Conservation (phyloP, 2,888 invertebrate species). For the Xestia sexstrigata region DNA sequence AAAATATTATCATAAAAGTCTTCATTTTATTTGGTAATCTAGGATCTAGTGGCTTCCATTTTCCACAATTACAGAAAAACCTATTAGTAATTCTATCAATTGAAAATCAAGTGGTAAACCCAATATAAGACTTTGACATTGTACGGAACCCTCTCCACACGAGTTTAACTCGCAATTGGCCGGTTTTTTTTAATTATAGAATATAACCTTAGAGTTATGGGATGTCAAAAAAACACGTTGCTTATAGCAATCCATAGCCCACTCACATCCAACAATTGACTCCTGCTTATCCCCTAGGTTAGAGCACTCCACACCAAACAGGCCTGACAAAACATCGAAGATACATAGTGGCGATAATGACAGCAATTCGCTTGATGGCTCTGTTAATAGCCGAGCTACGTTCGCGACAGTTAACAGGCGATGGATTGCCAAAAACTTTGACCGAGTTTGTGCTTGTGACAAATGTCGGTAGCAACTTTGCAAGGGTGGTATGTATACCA, state of each 20-base stretch:
- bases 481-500: constrained; percentile 9
- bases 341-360: constrained; percentile 63
- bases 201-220: too few species aligned
- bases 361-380: constrained; percentile 58
- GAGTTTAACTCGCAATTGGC: too few species aligned
- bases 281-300: constrained; percentile 8
- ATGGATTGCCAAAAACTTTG: constrained; percentile 63
- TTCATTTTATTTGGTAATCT: too few species aligned
- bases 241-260: not conserved
- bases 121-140: too few species aligned
- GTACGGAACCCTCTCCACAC: too few species aligned
- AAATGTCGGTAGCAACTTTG: constrained; percentile 55
- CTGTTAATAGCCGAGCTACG: constrained; percentile 55
- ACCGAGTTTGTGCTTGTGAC: constrained; percentile 31
- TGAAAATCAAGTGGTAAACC: too few species aligned
- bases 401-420: constrained; percentile 52
- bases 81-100: too few species aligned
- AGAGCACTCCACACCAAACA: constrained; percentile 40
- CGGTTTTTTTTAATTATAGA: too few species aligned
- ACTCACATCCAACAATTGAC: constrained; percentile 7
- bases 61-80: too few species aligned
- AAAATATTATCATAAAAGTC: too few species aligned
- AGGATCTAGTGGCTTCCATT: too few species aligned
- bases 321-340: constrained; percentile 56
- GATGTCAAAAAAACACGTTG: too few species aligned